Evolutionary conservation across 2,888 invertebrate species (phyloP), one percentile per base, ranked within the genome.

Genomic region (Drosophila formosana): DNA sequence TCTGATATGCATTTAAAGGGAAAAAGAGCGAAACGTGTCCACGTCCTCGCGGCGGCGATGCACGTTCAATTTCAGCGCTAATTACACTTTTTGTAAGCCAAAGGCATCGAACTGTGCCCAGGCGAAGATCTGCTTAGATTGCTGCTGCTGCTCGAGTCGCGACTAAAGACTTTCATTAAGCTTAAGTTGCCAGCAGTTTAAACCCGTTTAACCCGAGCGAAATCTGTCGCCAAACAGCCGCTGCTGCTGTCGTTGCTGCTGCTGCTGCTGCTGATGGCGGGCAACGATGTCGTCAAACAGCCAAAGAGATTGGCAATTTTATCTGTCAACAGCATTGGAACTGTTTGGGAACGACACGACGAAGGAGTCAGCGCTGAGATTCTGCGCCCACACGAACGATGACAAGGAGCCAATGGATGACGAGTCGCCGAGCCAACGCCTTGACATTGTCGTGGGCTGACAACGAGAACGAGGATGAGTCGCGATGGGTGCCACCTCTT

Each of bases 31-130:
- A 89, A 88, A 87, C 85, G 88, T 89, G 88, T 87, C 82, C 80
- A 75, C 67, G 72, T 68, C 65, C 65, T 64, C 68, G 66, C 61
- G 30, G 49, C 67, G 62, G 69, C 73, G 77, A 78, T 87, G 78
- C 81, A 82, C 84, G 82, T 89, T 85, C 80, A 81, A 82, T 87
- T 87, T 90, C 79, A 56, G 88, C 82, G 90, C 91, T 91, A 90
- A 90, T 90, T 90, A 90, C 89, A 82, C 85, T 89, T 90, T 90
- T 89, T 89, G 89, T 85, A 88, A 86, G 78, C 89, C 67, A 80
- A 79, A 74, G 77, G 68, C 71, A 70, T 66, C 60, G 75, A 75
- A 72, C 73, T 71, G 56, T 26, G 67, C 56, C 39, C 39, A 41
- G 13, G 18, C 39, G 5, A 37, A 85, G 80, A 85, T 84, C 74